Percentiles rank a stretch among this genome's conserved stretches.
Conservation (phyloP, 1,140 invertebrate genomes). For the Trachymyrmex cornetzi region DNA sequence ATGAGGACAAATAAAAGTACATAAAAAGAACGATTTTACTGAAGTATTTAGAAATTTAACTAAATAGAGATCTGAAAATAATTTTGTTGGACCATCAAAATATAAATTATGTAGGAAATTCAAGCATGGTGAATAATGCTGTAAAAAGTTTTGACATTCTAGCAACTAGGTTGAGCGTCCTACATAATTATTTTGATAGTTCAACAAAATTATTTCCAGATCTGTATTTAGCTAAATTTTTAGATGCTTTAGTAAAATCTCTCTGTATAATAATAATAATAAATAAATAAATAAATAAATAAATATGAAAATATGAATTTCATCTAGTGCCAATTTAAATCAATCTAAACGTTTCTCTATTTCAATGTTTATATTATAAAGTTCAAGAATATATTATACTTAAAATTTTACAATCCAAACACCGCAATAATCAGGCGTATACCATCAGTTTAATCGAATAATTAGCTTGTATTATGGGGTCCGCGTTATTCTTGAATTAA, state of each 20-base stretch:
- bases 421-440: neutral
- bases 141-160: no score
- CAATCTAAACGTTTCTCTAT: neutral
- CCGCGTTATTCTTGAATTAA: neutral
- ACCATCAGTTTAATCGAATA: conserved; percentile 5
- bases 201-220: no score
- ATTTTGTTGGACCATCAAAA: no score
- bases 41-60: no score
- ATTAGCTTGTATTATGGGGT: conserved; percentile 3
- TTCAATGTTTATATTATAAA: neutral
- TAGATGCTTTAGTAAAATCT: no score
- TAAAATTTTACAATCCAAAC: neutral
- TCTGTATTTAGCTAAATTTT: no score
- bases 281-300: neutral
- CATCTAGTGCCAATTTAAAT: neutral
- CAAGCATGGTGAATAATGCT: no score
- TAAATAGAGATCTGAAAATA: no score
- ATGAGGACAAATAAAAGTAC: neutral
- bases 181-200: no score
- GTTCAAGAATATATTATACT: neutral
- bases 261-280: neutral
- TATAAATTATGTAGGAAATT: no score
- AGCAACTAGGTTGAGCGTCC: no score
- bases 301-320: neutral
- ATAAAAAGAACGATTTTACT: no score